Base-by-base conservation (phyloP, 2,113 vertebrate species). In the Falcunculus frontatus region DNA sequence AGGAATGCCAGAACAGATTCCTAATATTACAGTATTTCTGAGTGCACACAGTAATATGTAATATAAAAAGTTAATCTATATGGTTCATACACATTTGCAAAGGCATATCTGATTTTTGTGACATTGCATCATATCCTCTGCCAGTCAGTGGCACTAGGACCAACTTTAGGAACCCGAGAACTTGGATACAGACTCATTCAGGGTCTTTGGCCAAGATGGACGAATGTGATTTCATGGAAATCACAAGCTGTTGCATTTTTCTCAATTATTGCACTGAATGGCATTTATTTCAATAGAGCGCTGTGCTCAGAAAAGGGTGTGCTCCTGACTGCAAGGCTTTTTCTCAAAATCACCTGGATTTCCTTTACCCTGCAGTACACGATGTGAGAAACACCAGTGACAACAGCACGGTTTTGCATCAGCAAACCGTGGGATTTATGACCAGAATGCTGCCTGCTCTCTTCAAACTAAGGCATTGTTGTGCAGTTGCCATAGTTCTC, bases 361-460 rank as follows among this genome's bases (percentile, higher is more conserved):
- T 80, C 18, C 15, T 73, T 69, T 22, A 21, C 7, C 22, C 62
- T 56, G 33, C 9, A 53, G 16, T 10, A 14, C 0, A 0, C 2
- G 13, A 19, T 2, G 4, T 63, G 19, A 23, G 27, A 68, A 80
- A 44, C 2, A 6, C 11, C 27, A 23, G 7, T 64, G 15, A 19
- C 29, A 63, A 21, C 9, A 57, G 19, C 6, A 75, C 2, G 5
- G 11, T 47, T 52, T 56, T 62, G 8, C 39, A 29, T 16, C 37
- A 63, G 5, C n/a, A n/a, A 81, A 39, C 15, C 13, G 10, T 4
- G 5, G 16, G 11, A 41, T 39, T 75, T 89, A 74, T 69, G 39
- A 75, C 26, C 16, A 33, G 47, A 78, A 75, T 17, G 5, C 13
- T 60, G 9, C 11, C n/a, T 55, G 15, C 11, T 59, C 12, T 65